Evolutionary conservation across 2,113 vertebrate species (phyloP), one percentile per base, ranked within the genome.

Genomic region (Cryptomyrus ogoouensis): DNA sequence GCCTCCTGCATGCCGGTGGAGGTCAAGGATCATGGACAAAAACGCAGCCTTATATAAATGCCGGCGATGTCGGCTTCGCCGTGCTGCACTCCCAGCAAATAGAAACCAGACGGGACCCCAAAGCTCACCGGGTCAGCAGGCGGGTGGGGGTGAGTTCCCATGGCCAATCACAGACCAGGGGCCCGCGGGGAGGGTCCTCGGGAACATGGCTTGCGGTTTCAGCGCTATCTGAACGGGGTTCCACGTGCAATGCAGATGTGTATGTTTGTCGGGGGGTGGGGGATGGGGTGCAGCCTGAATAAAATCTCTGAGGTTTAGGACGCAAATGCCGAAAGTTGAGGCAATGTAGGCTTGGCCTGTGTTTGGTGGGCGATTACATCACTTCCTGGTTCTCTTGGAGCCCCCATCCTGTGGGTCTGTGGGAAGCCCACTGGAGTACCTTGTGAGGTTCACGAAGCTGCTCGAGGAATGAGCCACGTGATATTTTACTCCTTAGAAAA

Each of bases 141-240:
- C n/a, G 27, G 27, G 49, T 56, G n/a, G 50, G 50, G 85, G 27
- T 52, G 13, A 31, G 44, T 83, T 17, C 70, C 62, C 47, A 12
- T n/a, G 17, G 15, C 31, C 70, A 89, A 89, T 83, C 74, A 83
- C 50, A 56, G 88, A 31, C 31, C 88, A 89, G 44, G 88, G 88
- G 42, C 46, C 50, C 3, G 5, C 21, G 1, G 24, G 8, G 27
- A 70, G 62, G 62, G 27, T 15, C 10, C 27, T 31, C 9, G 3
- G 27, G 62, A 31, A 13, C 62, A 70, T 3, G 62, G 58, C 58
- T 12, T 27, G n/a, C n/a, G 58, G 58, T 66, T 66, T 27, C 58
- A 27, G n/a, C 9, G 24, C n/a, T 66, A 27, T 66, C n/a, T 66
- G 58, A 66, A 66, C 9, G n/a, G n/a, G 46, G 19, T 47, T 44